These are phyloP conservation scores for Brachionus rotundiformis DNA, from an alignment of 1,140 invertebrate genomes.

Conservation along the genomic window DNA sequence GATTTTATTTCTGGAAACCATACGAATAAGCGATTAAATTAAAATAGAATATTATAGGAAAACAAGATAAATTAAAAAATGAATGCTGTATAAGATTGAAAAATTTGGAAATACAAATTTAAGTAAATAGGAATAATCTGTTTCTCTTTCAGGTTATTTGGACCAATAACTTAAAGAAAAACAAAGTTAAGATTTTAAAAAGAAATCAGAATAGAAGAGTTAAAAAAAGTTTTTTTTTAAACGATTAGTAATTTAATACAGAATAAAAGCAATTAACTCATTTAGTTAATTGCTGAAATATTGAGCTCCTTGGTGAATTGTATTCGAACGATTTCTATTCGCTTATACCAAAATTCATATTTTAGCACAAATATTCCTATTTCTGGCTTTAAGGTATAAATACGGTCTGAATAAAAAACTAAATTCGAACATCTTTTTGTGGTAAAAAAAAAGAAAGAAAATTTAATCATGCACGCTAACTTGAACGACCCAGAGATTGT, in stretches of 20 bases:
- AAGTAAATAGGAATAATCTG: too few species aligned
- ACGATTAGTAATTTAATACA: slow-evolving; percentile 4
- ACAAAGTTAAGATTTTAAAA: background rate
- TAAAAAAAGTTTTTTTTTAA: background rate
- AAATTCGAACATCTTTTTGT: background rate
- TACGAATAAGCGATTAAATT: too few species aligned
- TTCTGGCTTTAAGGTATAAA: background rate
- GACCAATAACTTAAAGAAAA: background rate
- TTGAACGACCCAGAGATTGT: slow-evolving; percentile 49
- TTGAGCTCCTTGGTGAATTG: background rate
- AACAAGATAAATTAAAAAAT: too few species aligned
- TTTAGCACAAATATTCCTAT: background rate
- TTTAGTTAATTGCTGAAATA: slow-evolving; percentile 11
- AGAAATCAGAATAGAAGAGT: background rate
- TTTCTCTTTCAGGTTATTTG: too few species aligned
- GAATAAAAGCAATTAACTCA: background rate
- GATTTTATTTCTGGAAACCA: too few species aligned
- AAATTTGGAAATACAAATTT: too few species aligned
- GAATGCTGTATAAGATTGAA: too few species aligned
- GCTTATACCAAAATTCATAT: background rate
- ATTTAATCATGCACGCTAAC: slow-evolving; percentile 8
- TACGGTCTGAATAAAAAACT: background rate
- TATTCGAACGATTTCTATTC: background rate
- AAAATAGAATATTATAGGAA: too few species aligned
- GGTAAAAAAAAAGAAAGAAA: background rate